A percentile compares a stretch with the other conserved stretches of the same genome.
phyloP scores from a whole-genome alignment of 1,140 invertebrate species.

The Tetramorium parvispinum region DNA sequence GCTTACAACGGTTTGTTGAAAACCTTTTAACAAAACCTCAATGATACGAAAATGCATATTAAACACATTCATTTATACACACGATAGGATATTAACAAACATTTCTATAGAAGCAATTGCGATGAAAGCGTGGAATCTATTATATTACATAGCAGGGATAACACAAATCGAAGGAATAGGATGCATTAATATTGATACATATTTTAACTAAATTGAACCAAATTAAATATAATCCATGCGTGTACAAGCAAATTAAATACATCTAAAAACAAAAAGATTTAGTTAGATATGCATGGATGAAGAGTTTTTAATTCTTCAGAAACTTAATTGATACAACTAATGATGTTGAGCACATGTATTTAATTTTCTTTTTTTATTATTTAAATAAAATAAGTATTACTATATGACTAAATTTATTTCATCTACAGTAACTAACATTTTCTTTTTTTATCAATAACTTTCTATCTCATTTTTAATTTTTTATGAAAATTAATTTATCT shows the following conservation, averaged over 20 bases:
- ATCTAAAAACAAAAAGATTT: not conserved
- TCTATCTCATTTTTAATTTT: constrained; percentile 16
- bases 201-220: constrained; percentile 1
- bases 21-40: constrained; percentile 27
- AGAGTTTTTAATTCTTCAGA: not conserved
- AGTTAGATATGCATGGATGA: constrained; percentile 18
- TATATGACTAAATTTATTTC: not conserved
- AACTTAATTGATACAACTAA: constrained; percentile 37
- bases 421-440: not conserved
- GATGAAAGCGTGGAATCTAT: constrained; percentile 55
- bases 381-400: constrained; percentile 27
- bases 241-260: not conserved
- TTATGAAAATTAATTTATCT: constrained; percentile 1
- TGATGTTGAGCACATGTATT: not conserved
- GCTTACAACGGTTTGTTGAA: constrained; percentile 47
- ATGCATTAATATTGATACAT: not conserved
- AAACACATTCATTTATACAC: constrained; percentile 27
- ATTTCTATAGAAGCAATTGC: constrained; percentile 27
- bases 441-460: constrained; percentile 11
- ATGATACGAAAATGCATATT: constrained; percentile 18
- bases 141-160: constrained; percentile 33
- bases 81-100: constrained; percentile 32
- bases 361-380: not conserved
- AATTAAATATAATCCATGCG: constrained; percentile 28
- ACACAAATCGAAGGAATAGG: constrained; percentile 4